Base-by-base conservation (phyloP, 2,113 vertebrate genomes). In the Apteryx owenii region DNA sequence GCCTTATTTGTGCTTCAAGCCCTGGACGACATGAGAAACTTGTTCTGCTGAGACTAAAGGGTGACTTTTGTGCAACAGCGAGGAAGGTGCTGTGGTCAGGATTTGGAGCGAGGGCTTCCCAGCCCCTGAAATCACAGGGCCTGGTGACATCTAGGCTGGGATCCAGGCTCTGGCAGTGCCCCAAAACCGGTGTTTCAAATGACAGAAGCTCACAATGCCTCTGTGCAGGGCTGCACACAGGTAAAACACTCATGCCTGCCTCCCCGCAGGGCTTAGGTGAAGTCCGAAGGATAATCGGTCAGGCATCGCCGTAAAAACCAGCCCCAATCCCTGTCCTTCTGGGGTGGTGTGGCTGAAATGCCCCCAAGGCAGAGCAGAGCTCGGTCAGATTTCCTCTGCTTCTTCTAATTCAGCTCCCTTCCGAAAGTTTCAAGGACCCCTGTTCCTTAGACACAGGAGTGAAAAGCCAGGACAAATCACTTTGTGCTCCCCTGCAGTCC, bases 221-320 rank as follows among this genome's bases (percentile, higher is more conserved):
- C 70, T 1, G 8, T 5, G 58, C 68, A 51, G 68, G 88, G 71
- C 82, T 83, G 8, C 54, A 10, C 54, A 73, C 51, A 53, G 44
- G 23, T 9, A 11, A 12, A 25, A 38, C 0, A 31, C 6, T 40
- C 42, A 50, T 28, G 22, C 17, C 38, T 26, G 22, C 29, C 29
- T 66, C 11, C n/a, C 16, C 2, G 0, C 0, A 3, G 62, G 31
- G 3, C 33, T 66, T 14, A 14, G 50, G 21, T 38, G 53, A 29
- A 19, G 28, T 64, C 84, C 40, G 40, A 60, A 44, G 56, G 54
- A n/a, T 36, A 38, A 48, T 44, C 31, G 36, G 20, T 19, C 18
- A 19, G 36, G 7, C 9, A 58, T 22, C 21, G 28, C 51, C 20
- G 25, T 25, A 36, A 61, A 48, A n/a, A 25, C 25, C 25, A 73